Conservation (phyloP, 2,888 invertebrate species). For the Antitype chi region DNA sequence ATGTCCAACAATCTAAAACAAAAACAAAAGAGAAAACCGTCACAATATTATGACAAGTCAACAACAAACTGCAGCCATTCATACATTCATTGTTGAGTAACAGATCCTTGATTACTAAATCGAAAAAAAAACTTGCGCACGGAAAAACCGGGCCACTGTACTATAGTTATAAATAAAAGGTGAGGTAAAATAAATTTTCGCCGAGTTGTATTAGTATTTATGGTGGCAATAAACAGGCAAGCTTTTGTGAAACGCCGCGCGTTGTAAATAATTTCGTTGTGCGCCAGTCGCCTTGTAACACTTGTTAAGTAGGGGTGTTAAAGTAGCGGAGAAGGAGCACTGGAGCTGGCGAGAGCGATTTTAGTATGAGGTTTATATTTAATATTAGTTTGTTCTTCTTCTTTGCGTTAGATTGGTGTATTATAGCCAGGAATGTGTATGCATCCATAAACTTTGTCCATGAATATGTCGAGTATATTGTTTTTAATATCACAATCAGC, state of each 20-base stretch:
- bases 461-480: not conserved
- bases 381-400: not conserved
- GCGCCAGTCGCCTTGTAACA: conserved; percentile 85
- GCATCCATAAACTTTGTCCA: not conserved
- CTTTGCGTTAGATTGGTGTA: not conserved
- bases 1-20: conserved; percentile 25
- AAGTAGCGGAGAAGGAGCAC: conserved; percentile 58
- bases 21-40: conserved; percentile 42
- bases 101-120: conserved; percentile 50
- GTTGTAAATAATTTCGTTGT: conserved; percentile 89
- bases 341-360: conserved; percentile 26
- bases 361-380: not conserved
- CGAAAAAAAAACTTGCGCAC: conserved; percentile 67
- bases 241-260: conserved; percentile 87
- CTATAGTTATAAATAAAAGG: conserved; percentile 87
- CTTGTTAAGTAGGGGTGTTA: conserved; percentile 77
- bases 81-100: conserved; percentile 54
- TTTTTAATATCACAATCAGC: not conserved
- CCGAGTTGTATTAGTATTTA: conserved; percentile 89
- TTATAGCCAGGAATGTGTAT: not conserved
- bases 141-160: conserved; percentile 78
- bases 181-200: conserved; percentile 88
- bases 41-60: conserved; percentile 55
- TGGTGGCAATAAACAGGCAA: conserved; percentile 86
- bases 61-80: conserved; percentile 52